Percentiles rank a stretch among this genome's conserved stretches.
phyloP scores from a whole-genome alignment of 2,113 vertebrate genomes.

The Oryzias melastigma region DNA sequence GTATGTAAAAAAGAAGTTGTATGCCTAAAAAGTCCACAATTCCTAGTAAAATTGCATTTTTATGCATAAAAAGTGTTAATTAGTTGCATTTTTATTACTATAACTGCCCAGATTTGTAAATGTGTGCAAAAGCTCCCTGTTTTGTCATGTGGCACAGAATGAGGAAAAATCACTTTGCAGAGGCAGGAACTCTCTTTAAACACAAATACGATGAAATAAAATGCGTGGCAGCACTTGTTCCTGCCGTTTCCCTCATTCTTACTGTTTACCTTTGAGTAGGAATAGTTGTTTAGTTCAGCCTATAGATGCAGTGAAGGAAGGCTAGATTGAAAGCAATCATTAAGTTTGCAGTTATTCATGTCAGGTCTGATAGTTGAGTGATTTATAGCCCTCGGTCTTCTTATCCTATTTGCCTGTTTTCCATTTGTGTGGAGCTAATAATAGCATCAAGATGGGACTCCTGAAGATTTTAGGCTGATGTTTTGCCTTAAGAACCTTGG shows the following conservation, averaged over 20 bases:
- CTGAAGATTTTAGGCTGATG: constrained; percentile 1
- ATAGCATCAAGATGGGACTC: constrained; percentile 30
- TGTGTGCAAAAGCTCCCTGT: neutral
- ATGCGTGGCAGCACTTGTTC: no score
- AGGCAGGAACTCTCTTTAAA: no score
- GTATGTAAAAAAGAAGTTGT: no score
- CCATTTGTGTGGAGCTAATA: constrained; percentile 42
- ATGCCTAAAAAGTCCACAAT: no score
- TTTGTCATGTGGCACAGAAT: neutral
- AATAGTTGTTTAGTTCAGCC: no score
- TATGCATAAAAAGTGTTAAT: no score
- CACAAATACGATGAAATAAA: no score
- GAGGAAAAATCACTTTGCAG: no score
- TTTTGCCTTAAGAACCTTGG: constrained; percentile 9
- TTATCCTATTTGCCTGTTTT: constrained; percentile 56
- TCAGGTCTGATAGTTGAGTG: constrained; percentile 8
- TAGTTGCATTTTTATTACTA: neutral
- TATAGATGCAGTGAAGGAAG: neutral
- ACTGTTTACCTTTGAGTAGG: no score
- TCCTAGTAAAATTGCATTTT: no score
- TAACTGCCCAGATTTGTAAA: neutral
- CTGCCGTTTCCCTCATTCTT: no score
- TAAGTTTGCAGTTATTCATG: constrained; percentile 20
- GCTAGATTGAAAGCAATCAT: constrained; percentile 15
- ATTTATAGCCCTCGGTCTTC: constrained; percentile 47